phyloP scores from a whole-genome alignment of 2,888 invertebrate genomes.

The Idaea biselata region DNA sequence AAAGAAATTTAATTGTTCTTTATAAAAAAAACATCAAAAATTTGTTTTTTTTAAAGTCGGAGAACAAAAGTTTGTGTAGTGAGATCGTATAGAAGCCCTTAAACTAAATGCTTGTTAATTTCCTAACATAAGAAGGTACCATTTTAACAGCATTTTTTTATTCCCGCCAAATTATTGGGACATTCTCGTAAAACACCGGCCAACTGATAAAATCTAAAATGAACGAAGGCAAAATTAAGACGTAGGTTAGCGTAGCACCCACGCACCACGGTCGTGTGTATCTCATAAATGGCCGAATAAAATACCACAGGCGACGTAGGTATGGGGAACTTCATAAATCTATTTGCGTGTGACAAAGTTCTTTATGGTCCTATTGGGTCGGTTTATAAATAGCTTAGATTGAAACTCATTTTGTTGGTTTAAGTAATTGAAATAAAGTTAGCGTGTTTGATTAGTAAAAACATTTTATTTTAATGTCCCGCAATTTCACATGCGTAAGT shows the following conservation, averaged over 20 bases:
- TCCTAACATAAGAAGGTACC: too few relatives aligned
- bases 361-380: slow-evolving; percentile 42
- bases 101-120: too few relatives aligned
- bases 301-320: neutral
- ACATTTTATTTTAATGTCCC: neutral
- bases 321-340: slow-evolving; percentile 29
- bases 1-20: too few relatives aligned
- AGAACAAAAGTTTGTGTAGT: too few relatives aligned
- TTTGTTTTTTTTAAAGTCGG: too few relatives aligned
- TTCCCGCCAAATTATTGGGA: too few relatives aligned
- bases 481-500: too few relatives aligned
- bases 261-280: neutral
- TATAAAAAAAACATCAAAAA: too few relatives aligned
- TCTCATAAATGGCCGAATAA: neutral
- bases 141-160: too few relatives aligned
- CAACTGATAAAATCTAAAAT: neutral
- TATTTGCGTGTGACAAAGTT: slow-evolving; percentile 62
- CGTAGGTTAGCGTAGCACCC: neutral
- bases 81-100: too few relatives aligned
- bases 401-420: slow-evolving; percentile 25
- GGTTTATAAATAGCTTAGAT: slow-evolving; percentile 40
- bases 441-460: neutral
- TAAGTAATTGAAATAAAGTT: neutral
- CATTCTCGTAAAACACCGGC: neutral
- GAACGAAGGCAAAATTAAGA: neutral